Evolutionary conservation across 92 coral and sea anemone species (phyloP).

Genomic region (Parazoanthus darwini): DNA sequence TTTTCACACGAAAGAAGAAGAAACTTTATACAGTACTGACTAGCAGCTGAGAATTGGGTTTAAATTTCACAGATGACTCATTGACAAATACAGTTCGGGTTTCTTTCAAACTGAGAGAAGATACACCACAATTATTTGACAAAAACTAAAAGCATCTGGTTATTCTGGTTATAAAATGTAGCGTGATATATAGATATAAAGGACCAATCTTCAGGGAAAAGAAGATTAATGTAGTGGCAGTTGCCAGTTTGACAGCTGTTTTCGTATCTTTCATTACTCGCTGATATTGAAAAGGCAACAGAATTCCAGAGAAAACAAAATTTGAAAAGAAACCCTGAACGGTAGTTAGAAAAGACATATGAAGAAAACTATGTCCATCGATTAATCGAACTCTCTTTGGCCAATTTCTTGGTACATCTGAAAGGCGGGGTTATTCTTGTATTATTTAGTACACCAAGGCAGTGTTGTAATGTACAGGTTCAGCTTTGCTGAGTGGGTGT

Average conservation of each 20-base stretch:
- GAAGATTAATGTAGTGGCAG: neutral
- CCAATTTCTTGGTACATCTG: neutral
- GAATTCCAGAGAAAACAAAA: neutral
- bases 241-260: neutral
- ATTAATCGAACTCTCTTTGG: neutral
- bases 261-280: too few relatives aligned
- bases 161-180: neutral
- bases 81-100: neutral
- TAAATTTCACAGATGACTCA: constrained; percentile 26
- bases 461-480: too few relatives aligned
- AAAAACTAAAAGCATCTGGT: neutral
- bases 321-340: neutral
- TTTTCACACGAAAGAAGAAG: neutral
- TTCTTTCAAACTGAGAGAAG: neutral
- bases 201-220: neutral
- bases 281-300: neutral
- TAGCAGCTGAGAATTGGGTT: constrained; percentile 11
- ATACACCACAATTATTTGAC: neutral
- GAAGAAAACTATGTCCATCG: neutral
- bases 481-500: too few relatives aligned
- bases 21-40: neutral
- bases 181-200: neutral
- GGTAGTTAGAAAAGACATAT: constrained; percentile 1
- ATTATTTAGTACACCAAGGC: too few relatives aligned
- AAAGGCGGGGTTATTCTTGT: neutral